Conservation (phyloP, 2,888 invertebrate species). For the Drosophila mimica region DNA sequence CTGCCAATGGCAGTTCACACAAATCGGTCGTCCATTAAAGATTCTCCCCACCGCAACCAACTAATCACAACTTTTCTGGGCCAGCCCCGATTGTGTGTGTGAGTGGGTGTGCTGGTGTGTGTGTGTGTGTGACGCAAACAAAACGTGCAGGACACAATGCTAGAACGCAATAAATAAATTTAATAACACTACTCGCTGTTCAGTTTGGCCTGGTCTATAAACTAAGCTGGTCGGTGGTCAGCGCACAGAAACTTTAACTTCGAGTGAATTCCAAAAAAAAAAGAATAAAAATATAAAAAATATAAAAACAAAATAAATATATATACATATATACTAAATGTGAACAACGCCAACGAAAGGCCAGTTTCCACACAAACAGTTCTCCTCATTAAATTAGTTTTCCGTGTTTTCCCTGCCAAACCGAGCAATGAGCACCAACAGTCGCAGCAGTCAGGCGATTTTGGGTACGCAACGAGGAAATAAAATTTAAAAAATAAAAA, state of each 20-base stretch:
- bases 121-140: constrained; percentile 49
- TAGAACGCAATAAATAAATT: constrained; percentile 67
- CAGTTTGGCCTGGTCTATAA: constrained; percentile 65
- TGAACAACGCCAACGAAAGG: not conserved
- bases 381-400: constrained; percentile 52
- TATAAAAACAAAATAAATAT: not conserved
- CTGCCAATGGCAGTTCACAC: constrained; percentile 65
- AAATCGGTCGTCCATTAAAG: constrained; percentile 59
- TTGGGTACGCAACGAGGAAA: constrained; percentile 53
- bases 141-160: constrained; percentile 18
- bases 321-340: constrained; percentile 15
- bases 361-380: not conserved
- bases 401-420: constrained; percentile 19
- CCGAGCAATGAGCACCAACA: constrained; percentile 55
- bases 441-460: constrained; percentile 62
- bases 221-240: constrained; percentile 53
- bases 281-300: constrained; percentile 13
- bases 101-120: not conserved
- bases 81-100: not conserved
- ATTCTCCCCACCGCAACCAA: not conserved
- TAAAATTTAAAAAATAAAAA: not conserved
- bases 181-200: constrained; percentile 52
- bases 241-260: constrained; percentile 20
- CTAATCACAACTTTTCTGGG: constrained; percentile 1
- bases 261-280: constrained; percentile 39